Conservation (phyloP, 2,113 vertebrate species). For the Petromus typicus region DNA sequence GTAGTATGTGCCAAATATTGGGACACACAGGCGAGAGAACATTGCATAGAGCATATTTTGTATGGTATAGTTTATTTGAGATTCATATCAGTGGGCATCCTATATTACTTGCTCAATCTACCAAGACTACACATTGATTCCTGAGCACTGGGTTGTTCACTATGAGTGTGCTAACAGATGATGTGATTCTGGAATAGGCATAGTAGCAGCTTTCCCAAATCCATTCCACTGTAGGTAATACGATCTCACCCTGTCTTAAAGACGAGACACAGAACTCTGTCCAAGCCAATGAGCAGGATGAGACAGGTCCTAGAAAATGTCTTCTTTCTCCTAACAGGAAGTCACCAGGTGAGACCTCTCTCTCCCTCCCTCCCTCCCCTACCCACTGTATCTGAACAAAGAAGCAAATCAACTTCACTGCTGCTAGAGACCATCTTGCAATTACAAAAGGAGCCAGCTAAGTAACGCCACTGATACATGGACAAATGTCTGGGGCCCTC, state of each 20-base stretch:
- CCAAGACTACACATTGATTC: neutral
- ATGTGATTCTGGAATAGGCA: neutral
- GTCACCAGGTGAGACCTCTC: neutral
- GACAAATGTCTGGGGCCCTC: neutral
- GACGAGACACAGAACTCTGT: neutral
- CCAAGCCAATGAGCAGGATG: neutral
- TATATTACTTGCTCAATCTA: conserved; percentile 17
- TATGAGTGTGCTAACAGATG: conserved; percentile 14
- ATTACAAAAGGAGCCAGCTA: neutral
- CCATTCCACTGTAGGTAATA: conserved; percentile 12
- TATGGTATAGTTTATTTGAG: neutral
- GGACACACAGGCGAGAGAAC: neutral
- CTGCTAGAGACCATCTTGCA: neutral
- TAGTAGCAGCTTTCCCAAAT: conserved; percentile 16
- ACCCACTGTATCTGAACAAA: neutral
- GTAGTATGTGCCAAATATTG: neutral
- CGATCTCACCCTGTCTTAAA: conserved; percentile 33
- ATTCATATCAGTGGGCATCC: neutral
- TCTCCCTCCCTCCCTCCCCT: neutral
- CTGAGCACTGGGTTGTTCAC: neutral
- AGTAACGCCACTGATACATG: neutral
- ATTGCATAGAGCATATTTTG: neutral
- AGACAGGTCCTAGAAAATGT: neutral
- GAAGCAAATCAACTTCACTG: neutral
- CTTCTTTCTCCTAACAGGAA: conserved; percentile 1